These are phyloP conservation scores for Heliconius melpomene DNA, from an alignment of 1,140 invertebrate species.

Conservation along the genomic window DNA sequence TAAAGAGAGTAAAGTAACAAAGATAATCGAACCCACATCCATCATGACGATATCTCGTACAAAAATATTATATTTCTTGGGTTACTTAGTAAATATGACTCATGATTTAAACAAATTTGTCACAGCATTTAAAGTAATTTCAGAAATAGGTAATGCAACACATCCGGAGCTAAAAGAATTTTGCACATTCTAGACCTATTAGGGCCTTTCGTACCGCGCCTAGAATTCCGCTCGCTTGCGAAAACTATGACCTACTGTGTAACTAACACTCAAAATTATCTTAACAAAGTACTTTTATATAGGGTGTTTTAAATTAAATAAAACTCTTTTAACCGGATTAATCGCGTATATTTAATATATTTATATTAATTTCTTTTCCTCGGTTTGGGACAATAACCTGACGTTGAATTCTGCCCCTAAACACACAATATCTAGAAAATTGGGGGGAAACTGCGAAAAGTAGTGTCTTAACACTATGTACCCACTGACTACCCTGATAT, in stretches of 20 bases:
- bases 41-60: too few relatives aligned
- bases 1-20: too few relatives aligned
- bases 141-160: slow-evolving; percentile 17
- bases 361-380: too few relatives aligned
- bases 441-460: background rate
- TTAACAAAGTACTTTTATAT: background rate
- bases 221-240: slow-evolving; percentile 53
- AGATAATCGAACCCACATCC: too few relatives aligned
- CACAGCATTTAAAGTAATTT: background rate
- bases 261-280: background rate
- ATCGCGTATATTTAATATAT: too few relatives aligned
- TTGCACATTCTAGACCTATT: slow-evolving; percentile 37
- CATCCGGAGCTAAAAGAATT: slow-evolving; percentile 34
- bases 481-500: too few relatives aligned
- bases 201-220: slow-evolving; percentile 48
- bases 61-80: too few relatives aligned
- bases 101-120: background rate
- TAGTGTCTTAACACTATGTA: background rate
- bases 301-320: background rate
- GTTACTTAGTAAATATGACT: background rate
- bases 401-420: background rate
- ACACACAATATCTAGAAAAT: background rate
- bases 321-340: background rate
- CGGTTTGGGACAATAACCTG: too few relatives aligned
- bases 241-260: slow-evolving; percentile 29